Percentiles rank a stretch among this genome's conserved stretches.
Conservation (phyloP, 2,113 vertebrate genomes). For the Gobiocypris rarus region DNA sequence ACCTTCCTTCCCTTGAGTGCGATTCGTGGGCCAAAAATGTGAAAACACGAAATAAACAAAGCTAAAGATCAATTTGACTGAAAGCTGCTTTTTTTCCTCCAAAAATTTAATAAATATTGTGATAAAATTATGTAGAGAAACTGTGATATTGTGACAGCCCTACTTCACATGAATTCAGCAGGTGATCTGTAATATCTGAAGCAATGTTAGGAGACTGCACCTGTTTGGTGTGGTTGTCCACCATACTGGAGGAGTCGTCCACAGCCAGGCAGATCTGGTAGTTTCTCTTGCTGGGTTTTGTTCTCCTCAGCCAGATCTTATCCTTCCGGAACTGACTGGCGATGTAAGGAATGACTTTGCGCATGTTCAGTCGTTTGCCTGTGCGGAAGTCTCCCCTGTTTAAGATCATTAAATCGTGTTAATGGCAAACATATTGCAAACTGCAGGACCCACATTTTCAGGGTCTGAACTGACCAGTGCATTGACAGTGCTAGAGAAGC, state of each 20-base stretch:
- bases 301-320: slow-evolving; percentile 97
- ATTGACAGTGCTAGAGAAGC: background rate
- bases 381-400: slow-evolving; percentile 94
- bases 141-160: background rate
- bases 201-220: slow-evolving; percentile 64
- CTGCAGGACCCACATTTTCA: background rate
- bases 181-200: background rate
- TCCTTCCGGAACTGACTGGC: slow-evolving; percentile 98
- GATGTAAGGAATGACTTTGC: slow-evolving; percentile 97
- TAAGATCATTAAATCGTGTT: background rate
- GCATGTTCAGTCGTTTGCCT: slow-evolving; percentile 96
- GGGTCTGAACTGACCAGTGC: background rate
- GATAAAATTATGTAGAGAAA: too few relatives aligned
- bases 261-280: slow-evolving; percentile 97
- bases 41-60: too few relatives aligned
- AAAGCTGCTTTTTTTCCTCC: too few relatives aligned
- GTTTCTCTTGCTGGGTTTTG: slow-evolving; percentile 95
- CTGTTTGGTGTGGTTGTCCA: slow-evolving; percentile 98
- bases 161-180: background rate
- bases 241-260: slow-evolving; percentile 98
- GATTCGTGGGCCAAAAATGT: too few relatives aligned
- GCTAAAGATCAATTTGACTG: too few relatives aligned
- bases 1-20: too few relatives aligned
- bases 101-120: too few relatives aligned
- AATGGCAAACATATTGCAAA: background rate